A percentile compares a stretch with the other conserved stretches of the same genome.
phyloP scores from a whole-genome alignment of 2,113 vertebrate species.

The Amia ocellicauda region DNA sequence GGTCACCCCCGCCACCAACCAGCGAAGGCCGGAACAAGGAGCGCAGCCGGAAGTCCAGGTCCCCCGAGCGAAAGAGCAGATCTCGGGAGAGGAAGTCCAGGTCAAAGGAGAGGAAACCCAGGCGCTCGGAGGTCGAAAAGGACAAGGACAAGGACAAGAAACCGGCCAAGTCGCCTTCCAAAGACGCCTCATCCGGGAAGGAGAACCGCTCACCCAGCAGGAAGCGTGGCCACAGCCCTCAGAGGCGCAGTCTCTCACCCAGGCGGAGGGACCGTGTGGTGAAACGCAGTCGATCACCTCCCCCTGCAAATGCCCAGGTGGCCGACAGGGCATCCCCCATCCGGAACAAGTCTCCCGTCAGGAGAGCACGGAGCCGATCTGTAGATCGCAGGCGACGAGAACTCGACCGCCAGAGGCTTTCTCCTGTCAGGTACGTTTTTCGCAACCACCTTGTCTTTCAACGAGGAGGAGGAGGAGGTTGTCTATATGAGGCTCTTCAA shows the following conservation, averaged over 20 bases:
- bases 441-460: background rate
- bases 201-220: slow-evolving; percentile 90
- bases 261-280: slow-evolving; percentile 70
- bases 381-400: slow-evolving; percentile 71
- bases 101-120: slow-evolving; percentile 74
- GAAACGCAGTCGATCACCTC: slow-evolving; percentile 65
- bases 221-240: slow-evolving; percentile 69
- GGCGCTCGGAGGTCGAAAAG: slow-evolving; percentile 74
- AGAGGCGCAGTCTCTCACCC: slow-evolving; percentile 82
- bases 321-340: slow-evolving; percentile 69
- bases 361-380: slow-evolving; percentile 70
- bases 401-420: slow-evolving; percentile 67
- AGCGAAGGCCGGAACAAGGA: slow-evolving; percentile 75
- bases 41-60: slow-evolving; percentile 74
- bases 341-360: slow-evolving; percentile 68
- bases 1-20: slow-evolving; percentile 62
- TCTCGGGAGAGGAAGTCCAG: slow-evolving; percentile 76
- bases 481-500: no score
- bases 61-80: slow-evolving; percentile 70
- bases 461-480: background rate
- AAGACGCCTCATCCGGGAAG: slow-evolving; percentile 94
- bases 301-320: slow-evolving; percentile 48
- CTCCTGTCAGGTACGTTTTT: slow-evolving; percentile 70
- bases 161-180: slow-evolving; percentile 89
- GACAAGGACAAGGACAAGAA: slow-evolving; percentile 89